A percentile compares a stretch with the other conserved stretches of the same genome.
phyloP scores from a whole-genome alignment of 2,888 invertebrate genomes.

The Acanthopleura granulata region DNA sequence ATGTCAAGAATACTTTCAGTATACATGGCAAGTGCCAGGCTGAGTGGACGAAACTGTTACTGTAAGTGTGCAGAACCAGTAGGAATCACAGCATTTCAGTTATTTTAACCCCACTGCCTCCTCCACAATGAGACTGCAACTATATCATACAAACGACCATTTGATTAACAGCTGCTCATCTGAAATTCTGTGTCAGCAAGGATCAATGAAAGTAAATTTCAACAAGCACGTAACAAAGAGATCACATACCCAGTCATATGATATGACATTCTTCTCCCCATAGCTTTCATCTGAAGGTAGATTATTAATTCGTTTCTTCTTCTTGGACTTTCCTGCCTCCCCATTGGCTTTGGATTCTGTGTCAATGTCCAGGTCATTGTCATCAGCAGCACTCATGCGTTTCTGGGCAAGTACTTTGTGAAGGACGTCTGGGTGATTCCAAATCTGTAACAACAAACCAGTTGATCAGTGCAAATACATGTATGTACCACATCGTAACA shows the following conservation, averaged over 20 bases:
- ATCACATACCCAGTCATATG: conserved; percentile 55
- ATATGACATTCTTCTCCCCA: conserved; percentile 36
- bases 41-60: too few species aligned
- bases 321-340: conserved; percentile 41
- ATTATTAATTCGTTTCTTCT: conserved; percentile 25
- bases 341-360: conserved; percentile 34
- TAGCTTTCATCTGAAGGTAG: background rate
- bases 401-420: conserved; percentile 59
- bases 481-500: too few species aligned
- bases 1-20: too few species aligned
- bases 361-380: conserved; percentile 67
- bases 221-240: background rate
- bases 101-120: too few species aligned
- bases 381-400: conserved; percentile 53
- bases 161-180: too few species aligned
- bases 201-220: conserved; percentile 19
- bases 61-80: too few species aligned
- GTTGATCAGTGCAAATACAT: too few species aligned
- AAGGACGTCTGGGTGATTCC: conserved; percentile 73
- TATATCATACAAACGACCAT: too few species aligned
- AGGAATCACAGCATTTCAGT: too few species aligned
- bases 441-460: conserved; percentile 64
- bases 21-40: too few species aligned
- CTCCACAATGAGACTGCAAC: too few species aligned
- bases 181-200: too few species aligned